These are phyloP conservation scores for Miichthys miiuy DNA, from an alignment of 2,797 vertebrate species.

Conservation along the genomic window DNA sequence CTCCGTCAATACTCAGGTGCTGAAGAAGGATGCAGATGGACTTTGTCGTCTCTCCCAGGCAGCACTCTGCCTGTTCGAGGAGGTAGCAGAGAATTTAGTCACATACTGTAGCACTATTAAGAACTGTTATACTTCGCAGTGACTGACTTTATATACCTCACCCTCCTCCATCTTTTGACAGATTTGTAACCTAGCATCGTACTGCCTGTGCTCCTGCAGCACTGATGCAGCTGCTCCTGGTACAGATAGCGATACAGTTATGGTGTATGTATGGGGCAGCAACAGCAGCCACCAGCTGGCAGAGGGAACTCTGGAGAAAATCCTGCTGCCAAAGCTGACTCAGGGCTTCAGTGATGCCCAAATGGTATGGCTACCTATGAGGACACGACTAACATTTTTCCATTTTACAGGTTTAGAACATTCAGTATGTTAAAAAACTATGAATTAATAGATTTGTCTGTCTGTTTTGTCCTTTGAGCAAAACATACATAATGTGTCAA, in stretches of 20 bases:
- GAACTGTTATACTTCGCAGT: background rate
- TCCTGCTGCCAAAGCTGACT: conserved; percentile 88
- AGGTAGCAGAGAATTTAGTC: conserved; percentile 72
- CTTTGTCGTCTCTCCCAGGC: conserved; percentile 87
- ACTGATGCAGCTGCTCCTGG: conserved; percentile 74
- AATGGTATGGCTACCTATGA: conserved; percentile 76
- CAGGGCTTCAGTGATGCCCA: conserved; percentile 89
- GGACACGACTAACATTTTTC: background rate
- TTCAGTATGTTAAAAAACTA: background rate
- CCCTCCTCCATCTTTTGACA: conserved; percentile 51
- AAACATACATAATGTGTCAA: too few species aligned
- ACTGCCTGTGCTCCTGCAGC: conserved; percentile 87
- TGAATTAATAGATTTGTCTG: background rate
- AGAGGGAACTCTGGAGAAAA: conserved; percentile 90
- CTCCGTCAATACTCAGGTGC: conserved; percentile 83
- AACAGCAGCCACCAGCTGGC: conserved; percentile 91
- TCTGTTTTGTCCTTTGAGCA: background rate
- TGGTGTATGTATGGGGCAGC: conserved; percentile 90
- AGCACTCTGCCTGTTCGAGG: conserved; percentile 87
- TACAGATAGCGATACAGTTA: conserved; percentile 79
- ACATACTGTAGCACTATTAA: background rate
- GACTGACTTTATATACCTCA: conserved; percentile 17
- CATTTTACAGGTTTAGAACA: background rate
- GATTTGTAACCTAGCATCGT: conserved; percentile 88
- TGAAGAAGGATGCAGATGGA: conserved; percentile 86